Evolutionary conservation across 1,140 invertebrate species (phyloP).

Genomic region (Tigriopus japonicus): DNA sequence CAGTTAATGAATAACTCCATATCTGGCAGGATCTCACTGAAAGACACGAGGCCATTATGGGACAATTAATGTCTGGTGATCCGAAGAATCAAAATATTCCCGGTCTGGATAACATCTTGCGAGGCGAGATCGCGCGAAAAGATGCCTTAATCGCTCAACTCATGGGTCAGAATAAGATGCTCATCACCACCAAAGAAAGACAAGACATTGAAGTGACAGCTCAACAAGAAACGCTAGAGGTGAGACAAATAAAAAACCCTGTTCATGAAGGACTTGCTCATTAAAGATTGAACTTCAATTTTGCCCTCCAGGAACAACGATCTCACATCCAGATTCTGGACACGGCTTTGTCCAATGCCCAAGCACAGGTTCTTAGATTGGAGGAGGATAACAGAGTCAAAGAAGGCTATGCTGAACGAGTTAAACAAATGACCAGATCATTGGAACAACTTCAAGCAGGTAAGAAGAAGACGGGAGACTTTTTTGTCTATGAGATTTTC

Average conservation of each 20-base stretch:
- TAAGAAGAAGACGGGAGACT: slow-evolving; percentile 24
- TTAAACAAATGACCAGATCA: slow-evolving; percentile 11
- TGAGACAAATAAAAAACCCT: no score
- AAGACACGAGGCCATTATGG: slow-evolving; percentile 10
- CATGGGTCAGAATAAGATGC: slow-evolving; percentile 70
- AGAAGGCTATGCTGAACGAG: slow-evolving; percentile 10
- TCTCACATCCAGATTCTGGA: slow-evolving; percentile 84
- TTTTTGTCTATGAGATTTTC: no score
- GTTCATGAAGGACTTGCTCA: no score
- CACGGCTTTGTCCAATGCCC: slow-evolving; percentile 70
- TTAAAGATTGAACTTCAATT: no score
- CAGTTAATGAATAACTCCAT: no score
- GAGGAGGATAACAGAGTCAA: slow-evolving; percentile 45
- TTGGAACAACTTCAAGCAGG: slow-evolving; percentile 22
- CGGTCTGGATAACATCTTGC: slow-evolving; percentile 30
- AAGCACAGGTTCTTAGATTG: slow-evolving; percentile 62
- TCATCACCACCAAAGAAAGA: slow-evolving; percentile 60
- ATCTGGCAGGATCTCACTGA: slow-evolving; percentile 4
- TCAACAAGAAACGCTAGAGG: slow-evolving; percentile 51
- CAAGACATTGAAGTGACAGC: slow-evolving; percentile 77
- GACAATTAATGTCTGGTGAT: slow-evolving; percentile 11
- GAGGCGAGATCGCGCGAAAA: slow-evolving; percentile 51
- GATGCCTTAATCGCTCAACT: slow-evolving; percentile 66
- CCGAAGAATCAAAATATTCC: slow-evolving; percentile 12
- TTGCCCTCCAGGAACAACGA: slow-evolving; percentile 51